Percentiles rank a stretch among this genome's conserved stretches.
These are phyloP conservation scores for Trachurus trachurus DNA, from an alignment of 2,797 vertebrate species.

Conservation along the genomic window DNA sequence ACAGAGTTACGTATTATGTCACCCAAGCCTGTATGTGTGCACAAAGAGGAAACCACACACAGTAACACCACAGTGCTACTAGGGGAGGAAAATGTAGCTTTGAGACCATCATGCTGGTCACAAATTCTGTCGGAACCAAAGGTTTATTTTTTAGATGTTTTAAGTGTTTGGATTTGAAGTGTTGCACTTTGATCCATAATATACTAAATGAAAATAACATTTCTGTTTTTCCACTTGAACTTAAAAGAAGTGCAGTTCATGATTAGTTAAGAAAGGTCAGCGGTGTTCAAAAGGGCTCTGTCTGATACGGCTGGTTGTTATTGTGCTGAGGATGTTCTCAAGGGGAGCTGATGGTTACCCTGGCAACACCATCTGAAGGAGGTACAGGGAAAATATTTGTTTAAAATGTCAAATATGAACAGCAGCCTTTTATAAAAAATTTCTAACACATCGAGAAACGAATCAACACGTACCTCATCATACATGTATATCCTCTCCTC, in stretches of 20 bases:
- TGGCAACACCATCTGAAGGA: slow-evolving; percentile 41
- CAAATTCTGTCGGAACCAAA: neutral
- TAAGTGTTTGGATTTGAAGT: neutral
- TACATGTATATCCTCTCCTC: neutral
- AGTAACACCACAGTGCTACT: neutral
- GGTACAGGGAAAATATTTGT: slow-evolving; percentile 5
- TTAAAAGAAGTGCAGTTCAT: neutral
- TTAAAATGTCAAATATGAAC: slow-evolving; percentile 12
- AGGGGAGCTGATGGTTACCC: slow-evolving; percentile 33
- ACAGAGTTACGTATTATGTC: neutral
- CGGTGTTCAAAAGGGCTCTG: slow-evolving; percentile 14
- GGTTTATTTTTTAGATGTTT: neutral
- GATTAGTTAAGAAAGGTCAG: neutral
- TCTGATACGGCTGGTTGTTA: slow-evolving; percentile 15
- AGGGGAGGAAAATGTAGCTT: neutral
- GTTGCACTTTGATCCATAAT: neutral
- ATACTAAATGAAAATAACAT: neutral
- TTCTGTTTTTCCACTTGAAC: slow-evolving; percentile 5
- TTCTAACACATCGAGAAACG: neutral
- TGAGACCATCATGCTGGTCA: neutral
- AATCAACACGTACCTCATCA: neutral
- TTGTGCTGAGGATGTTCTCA: slow-evolving; percentile 14
- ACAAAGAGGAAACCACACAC: neutral
- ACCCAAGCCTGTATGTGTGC: neutral
- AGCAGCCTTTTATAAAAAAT: slow-evolving; percentile 1